phyloP scores from a whole-genome alignment of 2,113 vertebrate species.

The Lynx canadensis region DNA sequence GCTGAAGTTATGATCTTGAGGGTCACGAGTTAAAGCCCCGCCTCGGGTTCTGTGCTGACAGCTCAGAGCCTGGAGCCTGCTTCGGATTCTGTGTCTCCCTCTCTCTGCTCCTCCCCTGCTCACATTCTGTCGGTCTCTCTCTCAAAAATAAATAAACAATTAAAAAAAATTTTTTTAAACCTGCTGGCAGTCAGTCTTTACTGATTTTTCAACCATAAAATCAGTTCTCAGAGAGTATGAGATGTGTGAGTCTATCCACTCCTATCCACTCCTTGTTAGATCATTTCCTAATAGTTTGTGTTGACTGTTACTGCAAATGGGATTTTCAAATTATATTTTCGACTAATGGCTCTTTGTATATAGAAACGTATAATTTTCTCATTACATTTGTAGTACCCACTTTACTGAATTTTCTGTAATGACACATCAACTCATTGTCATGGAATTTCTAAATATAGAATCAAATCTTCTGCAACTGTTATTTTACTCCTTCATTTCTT shows the following conservation, averaged over 20 bases:
- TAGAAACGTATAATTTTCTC: slow-evolving; percentile 10
- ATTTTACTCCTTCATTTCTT: background rate
- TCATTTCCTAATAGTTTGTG: background rate
- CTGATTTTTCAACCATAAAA: background rate
- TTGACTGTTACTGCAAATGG: background rate
- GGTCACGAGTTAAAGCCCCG: no score
- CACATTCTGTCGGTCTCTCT: no score
- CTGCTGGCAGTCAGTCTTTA: background rate
- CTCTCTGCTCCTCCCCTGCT: no score
- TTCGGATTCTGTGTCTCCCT: no score
- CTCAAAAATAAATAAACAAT: no score
- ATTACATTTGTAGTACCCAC: background rate
- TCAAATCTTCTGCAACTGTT: background rate
- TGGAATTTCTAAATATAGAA: slow-evolving; percentile 27
- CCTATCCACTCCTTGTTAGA: background rate
- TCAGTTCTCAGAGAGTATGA: background rate
- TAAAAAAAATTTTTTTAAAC: no score
- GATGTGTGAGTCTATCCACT: background rate
- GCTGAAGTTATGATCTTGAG: no score
- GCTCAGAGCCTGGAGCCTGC: no score
- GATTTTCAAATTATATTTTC: background rate
- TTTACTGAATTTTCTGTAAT: slow-evolving; percentile 34
- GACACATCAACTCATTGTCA: background rate
- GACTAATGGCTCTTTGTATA: background rate
- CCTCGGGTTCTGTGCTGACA: no score